Evolutionary conservation across 1,140 invertebrate genomes (phyloP), one percentile per base, ranked within the genome.

Genomic region (Lysiphlebus fabarum): DNA sequence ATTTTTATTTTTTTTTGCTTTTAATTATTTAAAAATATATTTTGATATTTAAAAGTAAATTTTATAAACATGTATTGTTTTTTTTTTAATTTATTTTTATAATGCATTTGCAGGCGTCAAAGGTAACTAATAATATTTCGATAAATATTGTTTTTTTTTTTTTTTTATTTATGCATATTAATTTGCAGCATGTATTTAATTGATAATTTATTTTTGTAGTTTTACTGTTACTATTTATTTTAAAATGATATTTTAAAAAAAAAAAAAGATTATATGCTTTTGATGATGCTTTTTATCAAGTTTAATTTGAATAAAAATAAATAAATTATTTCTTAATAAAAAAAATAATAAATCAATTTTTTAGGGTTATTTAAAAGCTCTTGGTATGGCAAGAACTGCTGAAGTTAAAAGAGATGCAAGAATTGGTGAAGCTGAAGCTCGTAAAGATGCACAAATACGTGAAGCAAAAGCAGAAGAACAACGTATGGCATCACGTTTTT

Each of bases 401-500:
- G 94, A 98, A 80, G 95, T 99, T 0, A 97, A 98, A 76, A 82
- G 95, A 58, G 95, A 98, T 78, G 95, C 95, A 6, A 84, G 94
- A 53, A 98, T 98, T 65, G 95, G 95, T 33, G 95, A 98, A 77
- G 95, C 95, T 0, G 94, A 98, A 77, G 95, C 95, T 6, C 85
- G 89, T 44, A 85, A 87, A 45, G 93, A 95, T 73, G 90, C 92
- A 12, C 83, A 86, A 66, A 95, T 96, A 59, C 93, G 93, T 71
- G 92, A 98, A 82, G 94, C 95, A 0, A 91, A 96, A 67, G 95
- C 95, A 0, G 95, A 98, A 75, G 95, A 99, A 74, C 92, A 97
- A 73, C 84, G 93, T 44, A 96, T 98, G 93, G 93, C 94, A 3
- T 82, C 90, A 0, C 85, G 90, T 56, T 92, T 92, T 67, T 75